Evolutionary conservation across 2,113 vertebrate genomes (phyloP).

Genomic region (Eudyptes chrysolophus): DNA sequence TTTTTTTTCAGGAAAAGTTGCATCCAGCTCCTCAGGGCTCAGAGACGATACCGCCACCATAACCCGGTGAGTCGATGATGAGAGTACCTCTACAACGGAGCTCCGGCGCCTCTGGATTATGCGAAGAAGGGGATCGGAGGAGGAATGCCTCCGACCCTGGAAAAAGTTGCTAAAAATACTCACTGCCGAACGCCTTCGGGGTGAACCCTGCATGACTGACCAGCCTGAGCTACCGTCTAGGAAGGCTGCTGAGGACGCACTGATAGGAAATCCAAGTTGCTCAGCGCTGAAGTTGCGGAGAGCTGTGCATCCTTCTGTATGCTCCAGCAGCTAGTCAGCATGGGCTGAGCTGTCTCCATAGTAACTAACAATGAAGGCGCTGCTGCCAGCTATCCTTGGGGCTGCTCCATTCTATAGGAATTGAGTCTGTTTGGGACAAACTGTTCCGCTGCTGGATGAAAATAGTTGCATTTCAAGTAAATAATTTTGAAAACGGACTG

Average conservation of each 20-base stretch:
- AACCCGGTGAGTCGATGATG: conserved; percentile 80
- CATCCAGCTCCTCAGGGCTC: conserved; percentile 69
- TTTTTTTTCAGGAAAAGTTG: conserved; percentile 67
- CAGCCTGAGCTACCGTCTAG: not conserved
- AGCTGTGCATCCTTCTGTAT: conserved; percentile 63
- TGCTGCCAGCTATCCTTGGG: conserved; percentile 65
- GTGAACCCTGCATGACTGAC: conserved; percentile 72
- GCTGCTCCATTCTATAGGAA: conserved; percentile 55
- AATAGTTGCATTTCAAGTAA: conserved; percentile 62
- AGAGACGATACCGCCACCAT: conserved; percentile 81
- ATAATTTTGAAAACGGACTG: not conserved
- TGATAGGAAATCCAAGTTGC: conserved; percentile 15
- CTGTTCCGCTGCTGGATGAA: conserved; percentile 20
- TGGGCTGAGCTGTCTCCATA: conserved; percentile 84
- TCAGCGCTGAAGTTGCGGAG: conserved; percentile 50
- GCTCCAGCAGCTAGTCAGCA: conserved; percentile 72
- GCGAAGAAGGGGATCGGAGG: conserved; percentile 76
- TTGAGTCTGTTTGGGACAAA: conserved; percentile 49
- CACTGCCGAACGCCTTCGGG: conserved; percentile 56
- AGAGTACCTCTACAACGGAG: conserved; percentile 79
- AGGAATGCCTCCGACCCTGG: conserved; percentile 78
- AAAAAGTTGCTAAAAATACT: conserved; percentile 72
- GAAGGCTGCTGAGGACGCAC: not conserved
- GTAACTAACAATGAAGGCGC: conserved; percentile 78
- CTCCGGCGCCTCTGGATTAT: conserved; percentile 73